A percentile compares a stretch with the other conserved stretches of the same genome.
Evolutionary conservation across 1,140 invertebrate species (phyloP).

Genomic region (Camponotus vicinus): DNA sequence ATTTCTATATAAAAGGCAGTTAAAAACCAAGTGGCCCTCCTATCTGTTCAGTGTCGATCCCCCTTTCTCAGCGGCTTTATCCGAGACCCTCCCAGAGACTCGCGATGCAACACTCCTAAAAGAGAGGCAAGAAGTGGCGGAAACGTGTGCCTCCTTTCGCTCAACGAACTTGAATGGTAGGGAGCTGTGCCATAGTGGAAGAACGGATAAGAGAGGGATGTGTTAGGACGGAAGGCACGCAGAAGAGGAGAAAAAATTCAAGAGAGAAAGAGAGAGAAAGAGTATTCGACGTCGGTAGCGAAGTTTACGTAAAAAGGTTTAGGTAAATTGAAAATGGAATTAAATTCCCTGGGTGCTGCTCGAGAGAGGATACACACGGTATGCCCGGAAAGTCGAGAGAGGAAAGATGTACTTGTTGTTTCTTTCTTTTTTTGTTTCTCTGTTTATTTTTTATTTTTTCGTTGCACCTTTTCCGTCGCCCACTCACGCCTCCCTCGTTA

Average conservation of each 20-base stretch:
- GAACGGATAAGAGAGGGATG: conserved; percentile 22
- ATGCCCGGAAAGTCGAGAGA: conserved; percentile 61
- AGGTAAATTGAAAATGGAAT: conserved; percentile 82
- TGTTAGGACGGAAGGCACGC: conserved; percentile 7
- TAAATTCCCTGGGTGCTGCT: conserved; percentile 77
- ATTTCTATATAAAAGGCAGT: conserved; percentile 42
- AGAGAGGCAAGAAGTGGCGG: background rate
- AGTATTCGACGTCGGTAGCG: conserved; percentile 65
- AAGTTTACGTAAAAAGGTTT: conserved; percentile 77
- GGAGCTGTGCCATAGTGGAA: conserved; percentile 10
- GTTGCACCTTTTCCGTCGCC: background rate
- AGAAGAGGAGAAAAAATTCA: conserved; percentile 62
- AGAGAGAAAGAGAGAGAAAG: background rate
- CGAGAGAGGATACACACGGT: conserved; percentile 70
- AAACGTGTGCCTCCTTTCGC: conserved; percentile 42
- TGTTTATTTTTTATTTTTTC: background rate
- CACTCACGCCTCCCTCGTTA: background rate
- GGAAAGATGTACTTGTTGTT: conserved; percentile 71
- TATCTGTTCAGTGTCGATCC: background rate
- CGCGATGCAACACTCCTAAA: conserved; percentile 50
- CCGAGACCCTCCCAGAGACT: conserved; percentile 28
- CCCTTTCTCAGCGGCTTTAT: conserved; percentile 23
- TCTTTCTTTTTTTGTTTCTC: conserved; percentile 28
- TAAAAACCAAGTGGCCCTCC: conserved; percentile 51
- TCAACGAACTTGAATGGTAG: conserved; percentile 43